Evolutionary conservation across 64 coral and sea anemone genomes (phyloP).

Genomic region (Acropora tenuis): DNA sequence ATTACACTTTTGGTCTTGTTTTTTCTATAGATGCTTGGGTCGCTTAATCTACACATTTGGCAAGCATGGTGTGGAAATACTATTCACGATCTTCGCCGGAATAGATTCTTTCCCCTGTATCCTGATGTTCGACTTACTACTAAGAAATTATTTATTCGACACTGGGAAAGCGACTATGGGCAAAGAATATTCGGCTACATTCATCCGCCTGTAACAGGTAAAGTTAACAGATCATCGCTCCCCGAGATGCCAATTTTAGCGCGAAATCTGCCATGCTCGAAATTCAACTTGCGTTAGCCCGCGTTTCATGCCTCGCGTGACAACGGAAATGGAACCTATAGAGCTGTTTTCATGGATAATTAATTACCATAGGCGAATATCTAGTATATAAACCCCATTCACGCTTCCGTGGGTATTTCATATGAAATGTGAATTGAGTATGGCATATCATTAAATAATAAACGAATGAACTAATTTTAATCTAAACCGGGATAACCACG

Average conservation of each 20-base stretch:
- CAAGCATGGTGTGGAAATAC: constrained; percentile 97
- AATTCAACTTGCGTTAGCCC: too few species aligned
- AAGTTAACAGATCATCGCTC: background rate
- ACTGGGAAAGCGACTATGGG: constrained; percentile 82
- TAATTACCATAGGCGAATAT: too few species aligned
- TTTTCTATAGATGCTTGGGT: constrained; percentile 74
- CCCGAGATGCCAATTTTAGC: too few species aligned
- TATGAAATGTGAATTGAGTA: too few species aligned
- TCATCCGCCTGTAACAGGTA: constrained; percentile 89
- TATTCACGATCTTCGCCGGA: constrained; percentile 85
- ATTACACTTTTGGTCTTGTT: background rate
- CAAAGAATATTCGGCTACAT: constrained; percentile 95
- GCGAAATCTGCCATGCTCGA: too few species aligned
- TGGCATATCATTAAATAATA: background rate
- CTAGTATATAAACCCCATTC: too few species aligned
- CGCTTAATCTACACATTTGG: constrained; percentile 94
- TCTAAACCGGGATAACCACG: too few species aligned
- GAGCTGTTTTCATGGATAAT: too few species aligned
- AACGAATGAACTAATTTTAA: too few species aligned
- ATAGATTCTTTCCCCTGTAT: constrained; percentile 86
- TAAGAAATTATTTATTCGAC: constrained; percentile 64
- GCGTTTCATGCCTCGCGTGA: too few species aligned
- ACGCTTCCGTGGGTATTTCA: too few species aligned
- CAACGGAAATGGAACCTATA: too few species aligned
- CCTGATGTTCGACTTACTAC: constrained; percentile 83